Base-by-base conservation (phyloP, 2,797 vertebrate genomes). In the Danio aesculapii region DNA sequence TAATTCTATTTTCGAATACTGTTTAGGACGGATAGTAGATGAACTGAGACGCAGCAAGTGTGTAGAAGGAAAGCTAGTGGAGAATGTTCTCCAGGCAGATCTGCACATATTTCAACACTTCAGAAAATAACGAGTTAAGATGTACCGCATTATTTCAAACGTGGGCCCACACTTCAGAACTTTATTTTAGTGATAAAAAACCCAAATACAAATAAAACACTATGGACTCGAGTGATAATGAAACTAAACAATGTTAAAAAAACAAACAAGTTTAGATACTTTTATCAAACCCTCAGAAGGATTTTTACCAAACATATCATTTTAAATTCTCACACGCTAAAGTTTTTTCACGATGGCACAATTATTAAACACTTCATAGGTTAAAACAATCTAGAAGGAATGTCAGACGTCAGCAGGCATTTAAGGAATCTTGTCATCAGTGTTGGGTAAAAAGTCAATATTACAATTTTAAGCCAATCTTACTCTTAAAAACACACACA, bases 281-380 rank as follows among this genome's bases (percentile, higher is more conserved):
- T 8, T 10, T 39, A 50, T 13, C 39, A 43, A 70, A 52, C 8
- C 49, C 30, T 53, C n/a, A 10, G 7, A 68, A 16, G 7, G 5
- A 68, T 39, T 68, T 68, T 68, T 68, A 10, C n/a, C 6, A 73
- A 73, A 71, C 7, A 30, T 49, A 61, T 47, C n/a, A 49, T 5
- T 49, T 6, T 49, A 49, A 61, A 55, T 17, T 71, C 49, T 50
- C 44, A 49, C 4, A 21, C 44, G 8, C 57, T 57, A 19, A 61
- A 49, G 13, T 13, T 12, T 2, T 50, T 39, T 49, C 6, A 41
- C 5, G 1, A 50, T 62, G 44, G 46, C 46, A 49, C 57, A 30
- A n/a, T 39, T 62, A 61, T 74, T 13, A 39, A 39, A n/a, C 71
- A 68, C 13, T 50, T 12, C 14, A 9, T 16, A 30, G 19, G 19